These are phyloP conservation scores for Morphnarchus princeps DNA, from an alignment of 2,113 vertebrate genomes.

Conservation along the genomic window DNA sequence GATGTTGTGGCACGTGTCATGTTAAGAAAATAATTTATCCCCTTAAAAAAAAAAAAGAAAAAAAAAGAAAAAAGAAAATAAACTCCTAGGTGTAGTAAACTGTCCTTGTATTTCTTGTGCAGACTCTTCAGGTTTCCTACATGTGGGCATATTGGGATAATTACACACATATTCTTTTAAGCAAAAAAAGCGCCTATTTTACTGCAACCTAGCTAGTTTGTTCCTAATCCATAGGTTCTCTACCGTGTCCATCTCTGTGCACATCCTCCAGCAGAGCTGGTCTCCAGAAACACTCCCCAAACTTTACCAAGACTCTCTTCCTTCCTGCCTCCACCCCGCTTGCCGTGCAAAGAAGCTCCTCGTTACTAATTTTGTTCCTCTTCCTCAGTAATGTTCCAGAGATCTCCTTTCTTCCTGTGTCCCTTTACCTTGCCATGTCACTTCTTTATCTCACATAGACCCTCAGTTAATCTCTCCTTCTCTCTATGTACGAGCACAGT, in stretches of 20 bases:
- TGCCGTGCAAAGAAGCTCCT: neutral
- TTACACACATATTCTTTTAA: neutral
- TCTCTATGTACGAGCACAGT: neutral
- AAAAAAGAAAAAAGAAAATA: neutral
- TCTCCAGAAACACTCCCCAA: neutral
- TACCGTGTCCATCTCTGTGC: neutral
- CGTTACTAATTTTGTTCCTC: rapidly evolving
- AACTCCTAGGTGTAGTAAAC: neutral
- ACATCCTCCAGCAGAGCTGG: neutral
- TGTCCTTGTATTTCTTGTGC: neutral
- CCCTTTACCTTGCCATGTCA: neutral
- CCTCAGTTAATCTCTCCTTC: neutral
- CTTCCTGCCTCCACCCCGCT: neutral
- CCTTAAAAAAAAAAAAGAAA: neutral
- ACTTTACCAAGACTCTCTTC: neutral
- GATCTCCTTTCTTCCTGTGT: neutral
- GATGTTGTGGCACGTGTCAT: rapidly evolving
- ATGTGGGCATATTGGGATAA: neutral
- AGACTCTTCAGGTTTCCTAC: neutral
- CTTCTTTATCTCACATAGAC: neutral
- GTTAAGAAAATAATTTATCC: neutral
- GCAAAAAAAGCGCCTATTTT: neutral
- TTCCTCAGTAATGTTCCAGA: neutral
- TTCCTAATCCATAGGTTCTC: neutral
- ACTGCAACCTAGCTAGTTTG: neutral